These are phyloP conservation scores for Deilephila porcellus DNA, from an alignment of 2,888 invertebrate genomes.

Conservation along the genomic window DNA sequence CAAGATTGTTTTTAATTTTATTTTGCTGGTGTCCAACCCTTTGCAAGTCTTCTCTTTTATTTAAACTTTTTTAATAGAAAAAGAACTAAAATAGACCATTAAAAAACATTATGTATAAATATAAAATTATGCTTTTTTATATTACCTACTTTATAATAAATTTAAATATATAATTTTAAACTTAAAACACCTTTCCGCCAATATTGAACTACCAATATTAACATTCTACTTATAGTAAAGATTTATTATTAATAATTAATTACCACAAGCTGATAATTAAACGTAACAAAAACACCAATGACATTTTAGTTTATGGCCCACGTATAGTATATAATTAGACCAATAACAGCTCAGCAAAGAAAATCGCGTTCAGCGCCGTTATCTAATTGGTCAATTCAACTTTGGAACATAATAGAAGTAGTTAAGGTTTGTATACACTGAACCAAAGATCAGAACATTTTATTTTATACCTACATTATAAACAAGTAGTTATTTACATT, in stretches of 20 bases:
- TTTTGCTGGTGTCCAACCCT: too few relatives aligned
- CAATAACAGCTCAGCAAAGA: slow-evolving; percentile 28
- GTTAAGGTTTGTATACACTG: not conserved
- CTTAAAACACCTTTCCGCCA: too few relatives aligned
- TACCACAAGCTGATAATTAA: slow-evolving; percentile 26
- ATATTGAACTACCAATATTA: too few relatives aligned
- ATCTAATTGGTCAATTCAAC: slow-evolving; percentile 35
- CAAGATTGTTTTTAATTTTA: not conserved
- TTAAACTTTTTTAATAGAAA: too few relatives aligned
- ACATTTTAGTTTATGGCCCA: slow-evolving; percentile 37
- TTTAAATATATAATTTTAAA: too few relatives aligned
- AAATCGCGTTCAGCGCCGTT: slow-evolving; percentile 14
- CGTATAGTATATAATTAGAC: slow-evolving; percentile 35
- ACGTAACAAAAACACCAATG: slow-evolving; percentile 38
- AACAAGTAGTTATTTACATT: too few relatives aligned
- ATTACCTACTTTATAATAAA: too few relatives aligned
- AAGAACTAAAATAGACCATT: too few relatives aligned
- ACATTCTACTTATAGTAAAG: not conserved
- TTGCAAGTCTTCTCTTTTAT: too few relatives aligned
- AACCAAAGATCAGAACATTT: not conserved
- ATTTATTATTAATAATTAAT: not conserved
- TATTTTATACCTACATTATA: not conserved
- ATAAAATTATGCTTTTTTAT: too few relatives aligned
- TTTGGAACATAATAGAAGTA: slow-evolving; percentile 37
- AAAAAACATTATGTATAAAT: too few relatives aligned